Evolutionary conservation across 1,140 invertebrate species (phyloP).

Genomic region (Drosophila lacertosa): DNA sequence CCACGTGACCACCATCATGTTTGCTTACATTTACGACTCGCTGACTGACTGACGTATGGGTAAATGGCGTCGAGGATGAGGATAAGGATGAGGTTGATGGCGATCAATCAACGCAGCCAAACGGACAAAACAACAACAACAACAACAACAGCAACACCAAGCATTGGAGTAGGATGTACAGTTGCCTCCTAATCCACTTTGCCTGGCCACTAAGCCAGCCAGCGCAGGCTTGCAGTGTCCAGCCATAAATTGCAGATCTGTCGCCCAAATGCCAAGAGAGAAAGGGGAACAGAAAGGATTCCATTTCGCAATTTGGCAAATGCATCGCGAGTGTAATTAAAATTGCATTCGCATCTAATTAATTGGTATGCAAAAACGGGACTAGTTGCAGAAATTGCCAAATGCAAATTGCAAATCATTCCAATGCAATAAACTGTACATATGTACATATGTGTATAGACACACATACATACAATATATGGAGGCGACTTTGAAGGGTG

Average conservation of each 20-base stretch:
- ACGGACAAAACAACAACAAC: too few relatives aligned
- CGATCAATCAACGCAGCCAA: slow-evolving; percentile 64
- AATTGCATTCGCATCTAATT: slow-evolving; percentile 84
- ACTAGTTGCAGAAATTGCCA: slow-evolving; percentile 51
- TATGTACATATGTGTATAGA: neutral
- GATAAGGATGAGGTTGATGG: slow-evolving; percentile 28
- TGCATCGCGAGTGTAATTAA: slow-evolving; percentile 73
- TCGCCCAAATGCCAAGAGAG: slow-evolving; percentile 4
- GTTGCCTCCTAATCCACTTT: slow-evolving; percentile 46
- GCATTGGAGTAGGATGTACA: slow-evolving; percentile 46
- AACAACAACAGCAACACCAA: slow-evolving; percentile 36
- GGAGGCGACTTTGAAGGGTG: slow-evolving; percentile 47
- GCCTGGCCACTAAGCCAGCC: slow-evolving; percentile 43
- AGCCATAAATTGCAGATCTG: slow-evolving; percentile 69
- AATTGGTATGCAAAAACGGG: slow-evolving; percentile 82
- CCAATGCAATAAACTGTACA: slow-evolving; percentile 50
- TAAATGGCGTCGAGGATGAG: slow-evolving; percentile 47
- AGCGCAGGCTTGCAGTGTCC: slow-evolving; percentile 3
- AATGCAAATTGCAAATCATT: slow-evolving; percentile 71
- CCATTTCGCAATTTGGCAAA: slow-evolving; percentile 28
- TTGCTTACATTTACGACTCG: slow-evolving; percentile 77
- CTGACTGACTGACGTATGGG: slow-evolving; percentile 70
- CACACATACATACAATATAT: slow-evolving; percentile 27
- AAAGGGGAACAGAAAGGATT: neutral
- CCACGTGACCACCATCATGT: slow-evolving; percentile 81